A percentile compares a stretch with the other conserved stretches of the same genome.
These are phyloP conservation scores for Coregonus sp. DNA, from an alignment of 2,797 vertebrate species.

Conservation along the genomic window DNA sequence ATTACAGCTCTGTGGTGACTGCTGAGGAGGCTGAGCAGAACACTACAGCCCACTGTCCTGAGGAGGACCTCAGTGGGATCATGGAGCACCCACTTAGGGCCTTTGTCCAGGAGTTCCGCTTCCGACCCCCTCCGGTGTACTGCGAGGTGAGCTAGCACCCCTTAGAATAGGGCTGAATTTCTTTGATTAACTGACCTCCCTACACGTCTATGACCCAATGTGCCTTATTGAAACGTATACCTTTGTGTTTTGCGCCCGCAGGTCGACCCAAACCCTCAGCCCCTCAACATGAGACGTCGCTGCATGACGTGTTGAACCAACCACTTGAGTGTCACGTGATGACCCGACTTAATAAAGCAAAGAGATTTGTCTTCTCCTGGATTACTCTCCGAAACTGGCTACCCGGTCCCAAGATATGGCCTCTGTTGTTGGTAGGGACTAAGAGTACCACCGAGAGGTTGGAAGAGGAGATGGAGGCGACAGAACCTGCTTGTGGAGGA, in stretches of 20 bases:
- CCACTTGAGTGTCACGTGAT: conserved; percentile 56
- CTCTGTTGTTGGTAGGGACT: conserved; percentile 39
- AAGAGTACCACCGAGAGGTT: conserved; percentile 37
- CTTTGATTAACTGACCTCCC: too few relatives aligned
- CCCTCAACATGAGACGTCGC: conserved; percentile 79
- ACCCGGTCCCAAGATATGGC: conserved; percentile 44
- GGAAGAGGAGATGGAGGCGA: conserved; percentile 47
- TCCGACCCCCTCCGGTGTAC: conserved; percentile 90
- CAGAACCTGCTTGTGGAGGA: conserved; percentile 53
- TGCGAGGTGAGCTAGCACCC: conserved; percentile 80
- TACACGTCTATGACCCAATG: neutral
- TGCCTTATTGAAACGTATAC: neutral
- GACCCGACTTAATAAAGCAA: conserved; percentile 58
- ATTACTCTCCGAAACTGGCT: conserved; percentile 59
- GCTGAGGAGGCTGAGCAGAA: conserved; percentile 71
- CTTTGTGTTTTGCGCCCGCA: conserved; percentile 46
- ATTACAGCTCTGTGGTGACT: conserved; percentile 86
- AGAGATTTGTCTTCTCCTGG: conserved; percentile 74
- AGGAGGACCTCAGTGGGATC: conserved; percentile 74
- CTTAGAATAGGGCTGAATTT: neutral
- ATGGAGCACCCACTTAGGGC: conserved; percentile 84
- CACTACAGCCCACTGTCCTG: conserved; percentile 47
- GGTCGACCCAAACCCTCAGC: conserved; percentile 90
- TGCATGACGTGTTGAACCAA: conserved; percentile 94
- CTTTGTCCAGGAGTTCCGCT: conserved; percentile 93